phyloP scores from a whole-genome alignment of 2,888 invertebrate genomes.

The Mantis religiosa region DNA sequence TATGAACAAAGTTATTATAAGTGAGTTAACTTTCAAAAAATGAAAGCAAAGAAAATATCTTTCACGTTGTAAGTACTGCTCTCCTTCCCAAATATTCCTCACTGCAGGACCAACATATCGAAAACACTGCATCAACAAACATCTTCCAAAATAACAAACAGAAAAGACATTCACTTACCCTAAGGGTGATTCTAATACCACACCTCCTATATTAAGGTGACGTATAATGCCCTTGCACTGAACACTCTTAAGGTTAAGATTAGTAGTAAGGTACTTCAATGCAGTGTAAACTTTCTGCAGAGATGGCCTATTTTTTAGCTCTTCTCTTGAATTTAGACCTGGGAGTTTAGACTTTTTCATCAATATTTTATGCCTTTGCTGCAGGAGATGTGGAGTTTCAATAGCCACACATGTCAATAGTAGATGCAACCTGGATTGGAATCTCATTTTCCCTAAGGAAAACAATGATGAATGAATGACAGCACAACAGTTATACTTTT shows the following conservation, averaged over 20 bases:
- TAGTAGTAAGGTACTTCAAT: constrained; percentile 35
- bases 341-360: background rate
- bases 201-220: constrained; percentile 7
- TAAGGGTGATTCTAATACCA: background rate
- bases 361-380: background rate
- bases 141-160: too few relatives aligned
- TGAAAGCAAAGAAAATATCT: too few relatives aligned
- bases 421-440: constrained; percentile 40
- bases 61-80: too few relatives aligned
- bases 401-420: constrained; percentile 43
- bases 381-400: constrained; percentile 41
- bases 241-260: constrained; percentile 26
- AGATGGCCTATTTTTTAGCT: constrained; percentile 37
- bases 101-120: too few relatives aligned
- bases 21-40: too few relatives aligned
- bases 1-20: too few relatives aligned
- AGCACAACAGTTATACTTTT: too few relatives aligned
- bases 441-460: constrained; percentile 26
- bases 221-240: constrained; percentile 4
- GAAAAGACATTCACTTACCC: background rate
- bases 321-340: background rate
- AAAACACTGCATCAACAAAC: too few relatives aligned
- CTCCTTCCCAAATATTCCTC: too few relatives aligned
- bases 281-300: constrained; percentile 37
- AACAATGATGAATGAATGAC: too few relatives aligned